phyloP scores from a whole-genome alignment of 2,797 vertebrate genomes.

The Centroberyx gerrardi region DNA sequence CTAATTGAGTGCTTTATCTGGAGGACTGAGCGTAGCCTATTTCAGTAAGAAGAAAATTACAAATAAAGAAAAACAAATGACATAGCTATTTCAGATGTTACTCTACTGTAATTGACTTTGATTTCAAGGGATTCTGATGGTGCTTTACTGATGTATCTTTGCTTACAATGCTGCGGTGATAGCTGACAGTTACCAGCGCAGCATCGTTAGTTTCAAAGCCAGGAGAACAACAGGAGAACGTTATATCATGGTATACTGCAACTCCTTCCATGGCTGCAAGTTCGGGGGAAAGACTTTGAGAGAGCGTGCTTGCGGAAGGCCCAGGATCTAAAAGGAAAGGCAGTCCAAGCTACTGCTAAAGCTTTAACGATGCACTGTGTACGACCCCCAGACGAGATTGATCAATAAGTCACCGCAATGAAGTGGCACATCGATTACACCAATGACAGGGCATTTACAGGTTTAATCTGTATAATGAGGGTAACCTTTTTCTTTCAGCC shows the following conservation, averaged over 20 bases:
- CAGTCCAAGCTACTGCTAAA: slow-evolving; percentile 46
- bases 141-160: slow-evolving; percentile 4
- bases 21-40: slow-evolving; percentile 8
- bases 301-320: slow-evolving; percentile 30
- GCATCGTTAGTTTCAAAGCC: not conserved
- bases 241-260: not conserved
- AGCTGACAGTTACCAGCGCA: not conserved
- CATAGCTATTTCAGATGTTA: slow-evolving; percentile 47
- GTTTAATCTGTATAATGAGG: slow-evolving; percentile 89
- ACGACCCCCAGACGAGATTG: slow-evolving; percentile 74
- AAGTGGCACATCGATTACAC: slow-evolving; percentile 87
- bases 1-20: slow-evolving; percentile 31
- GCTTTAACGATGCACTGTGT: slow-evolving; percentile 79
- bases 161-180: not conserved
- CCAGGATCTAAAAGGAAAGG: slow-evolving; percentile 42
- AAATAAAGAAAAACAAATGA: slow-evolving; percentile 34
- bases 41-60: slow-evolving; percentile 38
- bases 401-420: slow-evolving; percentile 88
- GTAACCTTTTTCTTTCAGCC: slow-evolving; percentile 83
- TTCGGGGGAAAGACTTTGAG: slow-evolving; percentile 8
- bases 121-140: not conserved
- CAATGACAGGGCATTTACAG: slow-evolving; percentile 86
- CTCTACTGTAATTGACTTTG: slow-evolving; percentile 55
- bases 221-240: not conserved
- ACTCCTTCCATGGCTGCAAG: not conserved